Evolutionary conservation across 2,888 invertebrate species (phyloP).

Genomic region (Parnassius glacialis): DNA sequence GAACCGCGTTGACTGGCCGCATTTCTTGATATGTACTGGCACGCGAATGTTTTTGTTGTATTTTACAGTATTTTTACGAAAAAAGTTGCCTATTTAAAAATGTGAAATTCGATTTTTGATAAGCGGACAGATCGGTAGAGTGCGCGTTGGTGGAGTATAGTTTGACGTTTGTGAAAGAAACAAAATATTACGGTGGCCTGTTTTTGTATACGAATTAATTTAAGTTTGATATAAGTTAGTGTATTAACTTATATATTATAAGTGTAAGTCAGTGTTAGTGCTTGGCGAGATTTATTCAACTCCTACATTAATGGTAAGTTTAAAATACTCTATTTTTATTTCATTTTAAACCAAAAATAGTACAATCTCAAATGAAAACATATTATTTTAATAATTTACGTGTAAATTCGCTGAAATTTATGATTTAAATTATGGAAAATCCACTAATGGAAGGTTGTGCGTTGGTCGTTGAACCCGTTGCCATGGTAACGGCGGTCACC

Average conservation of each 20-base stretch:
- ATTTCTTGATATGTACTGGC: conserved; percentile 74
- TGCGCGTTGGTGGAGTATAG: conserved; percentile 17
- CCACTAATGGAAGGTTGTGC: conserved; percentile 46
- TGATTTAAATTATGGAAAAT: conserved; percentile 31
- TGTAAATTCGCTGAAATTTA: conserved; percentile 7
- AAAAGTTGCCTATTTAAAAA: conserved; percentile 47
- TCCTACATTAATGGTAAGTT: neutral
- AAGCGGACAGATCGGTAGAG: conserved; percentile 30
- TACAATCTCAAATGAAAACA: too few species aligned
- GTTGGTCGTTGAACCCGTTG: conserved; percentile 70
- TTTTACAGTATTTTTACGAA: conserved; percentile 44
- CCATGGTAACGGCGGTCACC: conserved; percentile 64
- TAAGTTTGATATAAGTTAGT: neutral
- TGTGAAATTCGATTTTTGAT: conserved; percentile 50
- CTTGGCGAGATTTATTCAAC: too few species aligned
- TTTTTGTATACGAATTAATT: conserved; percentile 4
- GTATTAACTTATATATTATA: neutral
- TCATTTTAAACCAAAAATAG: too few species aligned
- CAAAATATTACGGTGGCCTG: conserved; percentile 4
- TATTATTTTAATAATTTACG: too few species aligned
- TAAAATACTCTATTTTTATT: neutral
- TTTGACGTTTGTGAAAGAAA: conserved; percentile 6
- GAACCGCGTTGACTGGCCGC: conserved; percentile 58
- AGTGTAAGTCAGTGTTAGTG: neutral
- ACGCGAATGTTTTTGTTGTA: conserved; percentile 76